phyloP scores from a whole-genome alignment of 2,113 vertebrate species.

The Lycaon pictus region DNA sequence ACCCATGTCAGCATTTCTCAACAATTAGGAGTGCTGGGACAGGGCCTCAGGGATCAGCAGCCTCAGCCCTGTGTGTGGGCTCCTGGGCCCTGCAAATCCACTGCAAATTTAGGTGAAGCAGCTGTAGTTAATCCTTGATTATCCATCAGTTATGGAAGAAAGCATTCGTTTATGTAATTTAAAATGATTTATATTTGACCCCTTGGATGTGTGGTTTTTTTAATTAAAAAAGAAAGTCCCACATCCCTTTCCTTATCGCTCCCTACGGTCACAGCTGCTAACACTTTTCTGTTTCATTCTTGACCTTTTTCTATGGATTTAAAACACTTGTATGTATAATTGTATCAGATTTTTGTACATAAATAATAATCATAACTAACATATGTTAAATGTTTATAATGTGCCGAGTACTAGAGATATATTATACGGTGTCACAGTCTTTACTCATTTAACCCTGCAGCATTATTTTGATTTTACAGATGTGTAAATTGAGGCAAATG shows the following conservation, averaged over 20 bases:
- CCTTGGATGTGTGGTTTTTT: not conserved
- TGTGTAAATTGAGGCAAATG: not conserved
- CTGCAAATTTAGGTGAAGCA: not conserved
- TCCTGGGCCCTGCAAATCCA: not conserved
- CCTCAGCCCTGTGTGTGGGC: not conserved
- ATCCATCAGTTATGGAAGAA: not conserved
- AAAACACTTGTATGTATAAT: not conserved
- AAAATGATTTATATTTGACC: conserved; percentile 41
- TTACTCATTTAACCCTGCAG: not conserved
- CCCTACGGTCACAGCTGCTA: not conserved
- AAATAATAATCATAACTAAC: not conserved
- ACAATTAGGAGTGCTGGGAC: not conserved
- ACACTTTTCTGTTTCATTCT: not conserved
- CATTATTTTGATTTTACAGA: not conserved
- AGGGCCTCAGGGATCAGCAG: not conserved
- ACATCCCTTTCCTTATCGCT: not conserved
- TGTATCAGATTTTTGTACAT: not conserved
- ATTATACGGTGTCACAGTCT: not conserved
- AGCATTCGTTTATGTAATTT: not conserved
- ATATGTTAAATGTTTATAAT: not conserved
- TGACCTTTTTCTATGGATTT: not conserved
- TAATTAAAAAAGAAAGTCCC: not conserved
- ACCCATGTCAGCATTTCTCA: not conserved
- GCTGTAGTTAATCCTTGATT: conserved; percentile 3
- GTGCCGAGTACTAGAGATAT: not conserved